phyloP scores from a whole-genome alignment of 2,888 invertebrate genomes.

The Phytoseiulus persimilis region DNA sequence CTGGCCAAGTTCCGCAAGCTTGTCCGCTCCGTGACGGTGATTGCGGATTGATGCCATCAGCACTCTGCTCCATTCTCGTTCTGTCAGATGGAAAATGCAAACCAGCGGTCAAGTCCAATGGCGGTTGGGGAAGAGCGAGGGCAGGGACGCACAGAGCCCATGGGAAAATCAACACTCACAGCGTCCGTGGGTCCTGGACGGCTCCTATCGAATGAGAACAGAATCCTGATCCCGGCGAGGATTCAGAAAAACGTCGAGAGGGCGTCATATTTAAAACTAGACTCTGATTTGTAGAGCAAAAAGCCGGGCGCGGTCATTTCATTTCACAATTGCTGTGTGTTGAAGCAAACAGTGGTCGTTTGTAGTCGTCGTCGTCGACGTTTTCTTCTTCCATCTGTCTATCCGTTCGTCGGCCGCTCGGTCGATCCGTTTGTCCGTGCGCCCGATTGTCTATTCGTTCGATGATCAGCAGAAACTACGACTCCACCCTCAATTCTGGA shows the following conservation, averaged over 20 bases:
- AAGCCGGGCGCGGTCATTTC: background rate
- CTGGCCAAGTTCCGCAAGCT: background rate
- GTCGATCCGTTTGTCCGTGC: background rate
- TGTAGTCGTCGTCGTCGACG: background rate
- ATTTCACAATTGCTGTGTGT: background rate
- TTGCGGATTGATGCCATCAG: background rate
- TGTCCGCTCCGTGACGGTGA: background rate
- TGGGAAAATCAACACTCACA: too few relatives aligned
- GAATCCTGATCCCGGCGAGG: background rate
- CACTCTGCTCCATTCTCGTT: background rate
- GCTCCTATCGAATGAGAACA: background rate
- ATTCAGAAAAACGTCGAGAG: background rate
- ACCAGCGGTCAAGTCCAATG: too few relatives aligned
- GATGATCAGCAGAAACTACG: constrained; percentile 33
- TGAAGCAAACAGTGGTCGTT: background rate
- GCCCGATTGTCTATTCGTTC: constrained; percentile 10
- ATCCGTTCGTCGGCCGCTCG: background rate
- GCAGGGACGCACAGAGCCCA: background rate
- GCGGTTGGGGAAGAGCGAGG: too few relatives aligned
- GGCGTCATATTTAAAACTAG: background rate
- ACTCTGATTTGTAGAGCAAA: constrained; percentile 5
- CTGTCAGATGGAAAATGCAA: background rate
- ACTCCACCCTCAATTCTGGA: constrained; percentile 38
- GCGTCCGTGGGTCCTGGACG: background rate
- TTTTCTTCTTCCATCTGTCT: constrained; percentile 11